Percentiles rank a stretch among this genome's conserved stretches.
Evolutionary conservation across 2,113 vertebrate genomes (phyloP).

Genomic region (Pseudorhombus dupliciocellatus): DNA sequence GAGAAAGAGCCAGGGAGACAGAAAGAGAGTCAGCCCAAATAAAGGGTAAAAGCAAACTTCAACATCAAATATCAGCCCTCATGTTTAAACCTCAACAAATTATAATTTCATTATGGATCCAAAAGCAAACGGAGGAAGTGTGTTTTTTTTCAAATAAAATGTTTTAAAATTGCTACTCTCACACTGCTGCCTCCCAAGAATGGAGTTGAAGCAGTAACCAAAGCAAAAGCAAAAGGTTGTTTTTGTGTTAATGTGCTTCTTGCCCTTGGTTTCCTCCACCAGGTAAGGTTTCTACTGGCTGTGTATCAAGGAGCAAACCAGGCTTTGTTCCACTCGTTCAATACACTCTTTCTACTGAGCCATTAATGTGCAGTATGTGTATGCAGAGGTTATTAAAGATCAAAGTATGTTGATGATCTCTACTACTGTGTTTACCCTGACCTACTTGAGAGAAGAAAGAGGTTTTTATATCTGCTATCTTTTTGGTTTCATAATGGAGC

Average conservation of each 20-base stretch:
- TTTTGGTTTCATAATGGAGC: not conserved
- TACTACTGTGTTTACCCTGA: not conserved
- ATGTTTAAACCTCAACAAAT: conserved; percentile 10
- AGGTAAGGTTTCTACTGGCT: too few relatives aligned
- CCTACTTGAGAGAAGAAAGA: not conserved
- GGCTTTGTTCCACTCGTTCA: too few relatives aligned
- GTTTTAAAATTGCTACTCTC: not conserved
- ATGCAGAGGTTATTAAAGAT: too few relatives aligned
- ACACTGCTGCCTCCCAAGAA: not conserved
- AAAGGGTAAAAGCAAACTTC: conserved; percentile 27
- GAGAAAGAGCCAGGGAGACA: not conserved
- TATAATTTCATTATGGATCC: conserved; percentile 18
- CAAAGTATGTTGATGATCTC: not conserved
- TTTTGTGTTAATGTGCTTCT: not conserved
- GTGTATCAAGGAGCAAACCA: too few relatives aligned
- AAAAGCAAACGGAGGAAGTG: not conserved
- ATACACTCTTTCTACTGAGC: too few relatives aligned
- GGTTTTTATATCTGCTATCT: not conserved
- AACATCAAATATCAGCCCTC: conserved; percentile 30
- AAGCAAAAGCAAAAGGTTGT: not conserved
- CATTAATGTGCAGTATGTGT: too few relatives aligned
- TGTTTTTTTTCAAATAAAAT: not conserved
- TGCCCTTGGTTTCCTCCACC: too few relatives aligned
- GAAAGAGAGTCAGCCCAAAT: conserved; percentile 11
- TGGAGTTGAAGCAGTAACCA: not conserved